A percentile compares a stretch with the other conserved stretches of the same genome.
Conservation (phyloP, 2,888 invertebrate genomes). For the Arrhopalites spinosus region DNA sequence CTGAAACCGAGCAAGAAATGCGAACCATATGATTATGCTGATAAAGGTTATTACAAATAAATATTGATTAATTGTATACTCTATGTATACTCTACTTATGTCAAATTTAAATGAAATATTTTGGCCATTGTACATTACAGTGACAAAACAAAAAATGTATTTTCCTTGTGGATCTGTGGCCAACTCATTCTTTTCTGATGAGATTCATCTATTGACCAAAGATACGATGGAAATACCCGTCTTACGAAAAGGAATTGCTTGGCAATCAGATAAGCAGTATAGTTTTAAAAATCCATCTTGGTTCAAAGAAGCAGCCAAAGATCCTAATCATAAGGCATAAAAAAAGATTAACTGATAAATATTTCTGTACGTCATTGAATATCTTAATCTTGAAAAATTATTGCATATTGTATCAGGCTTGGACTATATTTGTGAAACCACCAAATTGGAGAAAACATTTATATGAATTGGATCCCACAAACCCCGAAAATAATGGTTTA, state of each 20-base stretch:
- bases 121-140: not conserved
- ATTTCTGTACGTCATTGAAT: too few relatives aligned
- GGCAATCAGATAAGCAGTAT: conserved; percentile 64
- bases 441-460: conserved; percentile 75
- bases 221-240: conserved; percentile 57
- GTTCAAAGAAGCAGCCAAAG: conserved; percentile 4
- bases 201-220: conserved; percentile 54
- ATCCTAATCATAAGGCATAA: not conserved
- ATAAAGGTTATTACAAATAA: not conserved
- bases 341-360: too few relatives aligned
- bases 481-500: conserved; percentile 84
- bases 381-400: too few relatives aligned
- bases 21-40: not conserved
- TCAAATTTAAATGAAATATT: not conserved
- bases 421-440: too few relatives aligned
- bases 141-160: not conserved
- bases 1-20: conserved; percentile 64
- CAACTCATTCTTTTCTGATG: conserved; percentile 82
- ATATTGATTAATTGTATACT: not conserved
- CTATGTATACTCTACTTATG: not conserved
- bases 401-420: too few relatives aligned
- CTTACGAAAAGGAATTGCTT: conserved; percentile 62
- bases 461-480: conserved; percentile 73
- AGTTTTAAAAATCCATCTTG: conserved; percentile 64
- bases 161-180: conserved; percentile 94